A percentile compares a stretch with the other conserved stretches of the same genome.
Evolutionary conservation across 2,888 invertebrate species (phyloP).

Genomic region (Lasioglossum malachurum): DNA sequence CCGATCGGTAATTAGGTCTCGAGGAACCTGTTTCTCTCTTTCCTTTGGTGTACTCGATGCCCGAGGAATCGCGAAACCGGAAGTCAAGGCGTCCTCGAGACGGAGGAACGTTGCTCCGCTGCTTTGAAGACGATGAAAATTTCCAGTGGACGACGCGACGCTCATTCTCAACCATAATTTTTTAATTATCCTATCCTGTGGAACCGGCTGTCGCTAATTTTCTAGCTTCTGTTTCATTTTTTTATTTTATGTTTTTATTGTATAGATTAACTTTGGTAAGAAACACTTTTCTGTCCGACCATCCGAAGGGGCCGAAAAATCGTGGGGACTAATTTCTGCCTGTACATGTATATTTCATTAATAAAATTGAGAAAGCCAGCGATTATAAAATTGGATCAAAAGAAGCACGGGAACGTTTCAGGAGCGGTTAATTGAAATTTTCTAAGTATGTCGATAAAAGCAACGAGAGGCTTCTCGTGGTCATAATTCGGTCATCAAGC

Average conservation of each 20-base stretch:
- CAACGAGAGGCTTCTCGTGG: neutral
- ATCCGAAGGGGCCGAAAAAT: no score
- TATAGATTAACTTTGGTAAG: no score
- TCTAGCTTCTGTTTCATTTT: neutral
- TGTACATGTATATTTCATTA: no score
- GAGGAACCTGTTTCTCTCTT: slow-evolving; percentile 47
- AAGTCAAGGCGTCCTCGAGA: neutral
- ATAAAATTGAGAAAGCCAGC: neutral
- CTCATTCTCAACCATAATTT: neutral
- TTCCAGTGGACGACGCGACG: neutral
- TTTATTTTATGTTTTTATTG: no score
- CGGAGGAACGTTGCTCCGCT: slow-evolving; percentile 7
- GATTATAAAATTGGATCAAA: neutral
- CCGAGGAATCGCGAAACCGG: slow-evolving; percentile 34
- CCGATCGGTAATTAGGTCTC: slow-evolving; percentile 40
- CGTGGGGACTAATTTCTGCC: no score
- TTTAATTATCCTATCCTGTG: neutral
- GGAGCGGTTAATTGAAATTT: neutral
- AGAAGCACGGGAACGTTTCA: neutral
- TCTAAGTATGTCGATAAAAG: neutral
- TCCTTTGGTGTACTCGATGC: slow-evolving; percentile 36
- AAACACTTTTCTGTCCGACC: no score
- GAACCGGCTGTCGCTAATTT: neutral
- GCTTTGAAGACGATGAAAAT: neutral
- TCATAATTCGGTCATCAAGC: slow-evolving; percentile 1